Base-by-base conservation (phyloP, 1,140 invertebrate genomes). In the Drosophila miranda region DNA sequence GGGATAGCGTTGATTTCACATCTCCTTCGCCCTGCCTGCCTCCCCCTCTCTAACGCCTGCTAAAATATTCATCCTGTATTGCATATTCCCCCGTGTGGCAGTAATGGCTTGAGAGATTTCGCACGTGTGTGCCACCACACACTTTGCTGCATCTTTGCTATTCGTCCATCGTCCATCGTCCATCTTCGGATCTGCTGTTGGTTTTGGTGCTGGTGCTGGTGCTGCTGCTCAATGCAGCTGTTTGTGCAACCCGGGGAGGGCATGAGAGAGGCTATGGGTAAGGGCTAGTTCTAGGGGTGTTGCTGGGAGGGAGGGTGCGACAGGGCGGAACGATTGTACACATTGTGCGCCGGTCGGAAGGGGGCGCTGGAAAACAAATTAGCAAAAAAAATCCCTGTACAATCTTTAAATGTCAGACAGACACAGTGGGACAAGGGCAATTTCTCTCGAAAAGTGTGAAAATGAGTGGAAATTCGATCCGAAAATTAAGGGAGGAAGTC, bases 11-110 rank as follows among this genome's bases (percentile, higher is more conserved):
- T 84, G 81, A 84, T 86, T 84, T 84, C 43, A 77, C 60, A 66
- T 46, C 14, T 34, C 19, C 14, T 19, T 23, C 19, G 4, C 9
- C 50, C 45, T 16, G n/a, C 14, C 42, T 19, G 38, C 16, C 30
- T 28, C 34, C 14, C 49, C n/a, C 30, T 28, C 42, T 21, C 49
- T 28, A 26, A 6, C 41, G 46, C 67, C 69, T 78, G 73, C 38
- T 86, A 77, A 86, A 87, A 86, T 82, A 86, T 86, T 86, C 82
- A 86, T 86, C 74, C 74, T 86, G 81, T 82, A 87, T 87, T 81
- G 81, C 82, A 82, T 78, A 75, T 87, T 74, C 72, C 71, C 69
- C 41, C 48, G 43, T 71, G 26, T 73, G 70, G 38, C 48, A 30
- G 49, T n/a, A 50, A 50, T 86, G 69, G 82, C 74, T 87, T 71